Conservation (phyloP, 2,113 vertebrate species). For the Lanius ludovicianus region DNA sequence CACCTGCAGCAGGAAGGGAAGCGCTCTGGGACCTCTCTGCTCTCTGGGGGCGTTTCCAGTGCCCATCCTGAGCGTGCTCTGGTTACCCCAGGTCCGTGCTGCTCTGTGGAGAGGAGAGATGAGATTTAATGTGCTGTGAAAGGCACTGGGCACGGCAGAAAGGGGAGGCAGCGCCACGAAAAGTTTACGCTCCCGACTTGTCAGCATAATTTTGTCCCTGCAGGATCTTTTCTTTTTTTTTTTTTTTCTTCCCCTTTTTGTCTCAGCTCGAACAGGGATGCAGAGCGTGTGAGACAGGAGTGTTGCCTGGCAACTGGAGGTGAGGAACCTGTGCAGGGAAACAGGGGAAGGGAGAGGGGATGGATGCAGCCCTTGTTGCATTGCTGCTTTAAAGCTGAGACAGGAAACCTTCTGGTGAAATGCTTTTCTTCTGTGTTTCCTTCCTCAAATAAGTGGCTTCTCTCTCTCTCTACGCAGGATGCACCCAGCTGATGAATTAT, state of each 20-base stretch:
- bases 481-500: background rate
- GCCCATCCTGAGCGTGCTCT: background rate
- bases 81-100: background rate
- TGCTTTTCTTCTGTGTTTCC: background rate
- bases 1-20: background rate
- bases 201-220: conserved; percentile 46
- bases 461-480: background rate
- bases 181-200: conserved; percentile 13
- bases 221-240: background rate
- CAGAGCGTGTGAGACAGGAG: background rate
- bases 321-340: conserved; percentile 41
- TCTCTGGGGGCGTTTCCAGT: background rate
- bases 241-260: no score
- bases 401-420: background rate
- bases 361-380: background rate
- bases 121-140: conserved; percentile 25
- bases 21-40: background rate
- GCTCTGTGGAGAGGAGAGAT: background rate
- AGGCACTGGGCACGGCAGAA: background rate
- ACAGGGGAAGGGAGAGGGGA: background rate
- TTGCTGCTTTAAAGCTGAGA: background rate
- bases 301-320: conserved; percentile 68
- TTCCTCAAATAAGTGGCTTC: background rate
- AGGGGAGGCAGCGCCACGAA: background rate
- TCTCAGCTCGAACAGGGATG: background rate